A percentile compares a stretch with the other conserved stretches of the same genome.
Evolutionary conservation across 2,797 vertebrate genomes (phyloP).

Genomic region (Labeo calbasu): DNA sequence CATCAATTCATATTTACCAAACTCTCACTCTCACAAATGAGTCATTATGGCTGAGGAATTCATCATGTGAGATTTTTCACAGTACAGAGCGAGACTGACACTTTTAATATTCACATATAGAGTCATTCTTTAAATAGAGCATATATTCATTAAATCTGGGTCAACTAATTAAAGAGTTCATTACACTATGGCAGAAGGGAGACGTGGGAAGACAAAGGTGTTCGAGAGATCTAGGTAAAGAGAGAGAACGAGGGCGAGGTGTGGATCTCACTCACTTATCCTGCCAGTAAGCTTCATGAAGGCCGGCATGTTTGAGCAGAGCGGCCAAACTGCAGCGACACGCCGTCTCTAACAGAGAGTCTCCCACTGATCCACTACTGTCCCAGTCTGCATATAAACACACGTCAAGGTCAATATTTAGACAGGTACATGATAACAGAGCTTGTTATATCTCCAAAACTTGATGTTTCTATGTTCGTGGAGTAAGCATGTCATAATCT

Average conservation of each 20-base stretch:
- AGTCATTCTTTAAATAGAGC: constrained; percentile 17
- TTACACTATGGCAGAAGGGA: background rate
- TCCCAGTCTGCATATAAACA: constrained; percentile 78
- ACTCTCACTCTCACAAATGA: constrained; percentile 25
- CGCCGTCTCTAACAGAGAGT: constrained; percentile 77
- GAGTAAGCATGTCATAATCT: too few relatives aligned
- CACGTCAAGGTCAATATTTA: background rate
- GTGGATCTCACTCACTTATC: constrained; percentile 71
- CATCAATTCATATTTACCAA: constrained; percentile 22
- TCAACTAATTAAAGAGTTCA: constrained; percentile 35
- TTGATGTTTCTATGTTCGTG: too few relatives aligned
- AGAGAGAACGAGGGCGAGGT: constrained; percentile 14
- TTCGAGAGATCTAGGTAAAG: constrained; percentile 15
- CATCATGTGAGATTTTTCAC: constrained; percentile 8
- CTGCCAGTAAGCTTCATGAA: constrained; percentile 78
- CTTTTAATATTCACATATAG: constrained; percentile 26
- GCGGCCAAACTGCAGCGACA: constrained; percentile 82
- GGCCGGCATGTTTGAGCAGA: constrained; percentile 81
- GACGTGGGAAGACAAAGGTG: background rate
- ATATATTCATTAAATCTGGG: constrained; percentile 17
- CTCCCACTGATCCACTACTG: constrained; percentile 68
- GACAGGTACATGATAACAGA: background rate
- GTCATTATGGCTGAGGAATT: constrained; percentile 12
- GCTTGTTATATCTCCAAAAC: too few relatives aligned
- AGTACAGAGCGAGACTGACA: background rate